Evolutionary conservation across 2,888 invertebrate species (phyloP).

Genomic region (Sinohyriopsis cumingii): DNA sequence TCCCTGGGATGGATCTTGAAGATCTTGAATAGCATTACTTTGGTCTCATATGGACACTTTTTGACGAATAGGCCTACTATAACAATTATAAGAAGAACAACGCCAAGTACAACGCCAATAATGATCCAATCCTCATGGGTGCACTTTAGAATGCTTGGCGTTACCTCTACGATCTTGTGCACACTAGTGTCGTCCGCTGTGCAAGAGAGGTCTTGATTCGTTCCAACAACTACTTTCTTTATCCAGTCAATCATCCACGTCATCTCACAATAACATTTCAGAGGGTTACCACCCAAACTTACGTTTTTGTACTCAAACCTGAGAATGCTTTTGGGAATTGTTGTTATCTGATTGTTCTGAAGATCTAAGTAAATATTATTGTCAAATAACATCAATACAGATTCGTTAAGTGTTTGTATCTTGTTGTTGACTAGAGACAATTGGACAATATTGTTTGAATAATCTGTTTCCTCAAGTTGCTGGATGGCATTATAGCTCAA

Average conservation of each 20-base stretch:
- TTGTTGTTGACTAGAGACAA: too few species aligned
- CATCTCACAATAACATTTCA: conserved; percentile 39
- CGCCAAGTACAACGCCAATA: conserved; percentile 6
- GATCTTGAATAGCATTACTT: conserved; percentile 36
- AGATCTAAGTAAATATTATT: conserved; percentile 9
- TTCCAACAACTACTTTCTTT: neutral
- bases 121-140: conserved; percentile 8
- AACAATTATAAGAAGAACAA: conserved; percentile 11
- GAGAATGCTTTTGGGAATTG: conserved; percentile 27
- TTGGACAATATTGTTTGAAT: too few species aligned
- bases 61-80: conserved; percentile 23
- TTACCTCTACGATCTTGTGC: conserved; percentile 19
- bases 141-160: conserved; percentile 10
- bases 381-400: too few species aligned
- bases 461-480: too few species aligned
- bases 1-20: conserved; percentile 27
- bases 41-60: conserved; percentile 44
- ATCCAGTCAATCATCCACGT: conserved; percentile 43
- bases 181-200: conserved; percentile 8
- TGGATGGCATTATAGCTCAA: too few species aligned
- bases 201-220: conserved; percentile 7
- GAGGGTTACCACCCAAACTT: conserved; percentile 22
- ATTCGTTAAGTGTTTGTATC: too few species aligned
- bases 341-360: conserved; percentile 13
- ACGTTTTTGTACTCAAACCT: conserved; percentile 24